A percentile compares a stretch with the other conserved stretches of the same genome.
phyloP scores from a whole-genome alignment of 2,888 invertebrate genomes.

The Pyrochroa serraticornis region DNA sequence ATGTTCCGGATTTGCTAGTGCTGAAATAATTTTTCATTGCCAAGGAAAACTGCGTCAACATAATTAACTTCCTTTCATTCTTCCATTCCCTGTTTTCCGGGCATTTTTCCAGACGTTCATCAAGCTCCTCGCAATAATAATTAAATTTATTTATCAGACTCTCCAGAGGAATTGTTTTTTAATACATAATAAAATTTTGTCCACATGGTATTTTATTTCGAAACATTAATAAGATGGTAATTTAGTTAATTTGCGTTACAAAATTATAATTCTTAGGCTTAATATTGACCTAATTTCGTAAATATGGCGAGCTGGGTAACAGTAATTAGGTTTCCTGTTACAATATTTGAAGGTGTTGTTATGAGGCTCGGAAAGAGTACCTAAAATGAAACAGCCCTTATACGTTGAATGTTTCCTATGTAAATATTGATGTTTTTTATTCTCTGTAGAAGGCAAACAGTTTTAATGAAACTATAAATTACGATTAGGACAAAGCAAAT shows the following conservation, averaged over 20 bases:
- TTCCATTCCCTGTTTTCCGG: background rate
- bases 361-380: background rate
- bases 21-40: conserved; percentile 21
- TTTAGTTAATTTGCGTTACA: conserved; percentile 12
- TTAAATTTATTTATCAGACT: conserved; percentile 13
- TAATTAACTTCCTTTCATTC: conserved; percentile 22
- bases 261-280: conserved; percentile 10
- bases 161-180: no score
- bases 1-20: conserved; percentile 11
- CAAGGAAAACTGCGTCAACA: conserved; percentile 14
- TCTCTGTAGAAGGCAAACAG: conserved; percentile 12
- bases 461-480: conserved; percentile 29
- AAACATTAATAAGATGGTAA: conserved; percentile 7
- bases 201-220: background rate
- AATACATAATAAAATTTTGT: no score
- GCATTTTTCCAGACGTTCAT: conserved; percentile 1
- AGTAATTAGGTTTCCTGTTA: conserved; percentile 25
- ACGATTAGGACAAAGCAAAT: conserved; percentile 24
- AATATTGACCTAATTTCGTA: conserved; percentile 14
- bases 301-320: conserved; percentile 4
- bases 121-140: conserved; percentile 5
- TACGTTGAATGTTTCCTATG: conserved; percentile 1
- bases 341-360: conserved; percentile 18
- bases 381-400: conserved; percentile 3
- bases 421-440: conserved; percentile 26